Conservation (phyloP, 2,888 invertebrate species). For the Pachydiplax longipennis region DNA sequence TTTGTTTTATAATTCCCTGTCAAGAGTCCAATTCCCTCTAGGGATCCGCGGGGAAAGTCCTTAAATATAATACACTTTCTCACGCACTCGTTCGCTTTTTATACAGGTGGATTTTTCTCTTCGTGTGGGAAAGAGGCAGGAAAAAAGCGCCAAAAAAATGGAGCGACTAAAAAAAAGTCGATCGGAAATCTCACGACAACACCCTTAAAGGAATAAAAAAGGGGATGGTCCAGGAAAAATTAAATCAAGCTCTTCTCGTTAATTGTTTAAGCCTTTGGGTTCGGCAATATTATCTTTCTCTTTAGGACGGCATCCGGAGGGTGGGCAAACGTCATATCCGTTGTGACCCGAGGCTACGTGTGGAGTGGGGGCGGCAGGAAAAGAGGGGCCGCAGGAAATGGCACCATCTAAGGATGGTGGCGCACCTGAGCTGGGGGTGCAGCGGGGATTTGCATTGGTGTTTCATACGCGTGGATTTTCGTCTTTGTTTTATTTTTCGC, state of each 20-base stretch:
- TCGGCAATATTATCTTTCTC: neutral
- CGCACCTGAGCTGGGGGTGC: slow-evolving; percentile 23
- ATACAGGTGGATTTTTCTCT: neutral
- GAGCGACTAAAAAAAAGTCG: neutral
- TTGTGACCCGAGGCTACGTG: neutral
- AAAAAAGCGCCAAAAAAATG: neutral
- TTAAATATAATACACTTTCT: neutral
- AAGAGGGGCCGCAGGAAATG: neutral
- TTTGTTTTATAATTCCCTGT: too few species aligned
- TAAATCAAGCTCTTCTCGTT: neutral
- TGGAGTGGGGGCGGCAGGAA: neutral
- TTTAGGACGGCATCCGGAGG: neutral
- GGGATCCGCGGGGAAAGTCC: neutral
- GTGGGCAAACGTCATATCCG: neutral
- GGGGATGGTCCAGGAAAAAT: neutral
- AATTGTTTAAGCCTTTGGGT: neutral
- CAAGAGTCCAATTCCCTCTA: too few species aligned
- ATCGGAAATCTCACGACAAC: neutral
- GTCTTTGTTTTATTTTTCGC: neutral
- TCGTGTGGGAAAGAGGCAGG: neutral
- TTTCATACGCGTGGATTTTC: neutral
- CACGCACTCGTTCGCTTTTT: neutral
- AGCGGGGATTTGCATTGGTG: neutral
- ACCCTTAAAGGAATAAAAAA: neutral
- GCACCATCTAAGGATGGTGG: neutral